These are phyloP conservation scores for Panthera leo DNA, from an alignment of 2,113 vertebrate species.

Conservation along the genomic window DNA sequence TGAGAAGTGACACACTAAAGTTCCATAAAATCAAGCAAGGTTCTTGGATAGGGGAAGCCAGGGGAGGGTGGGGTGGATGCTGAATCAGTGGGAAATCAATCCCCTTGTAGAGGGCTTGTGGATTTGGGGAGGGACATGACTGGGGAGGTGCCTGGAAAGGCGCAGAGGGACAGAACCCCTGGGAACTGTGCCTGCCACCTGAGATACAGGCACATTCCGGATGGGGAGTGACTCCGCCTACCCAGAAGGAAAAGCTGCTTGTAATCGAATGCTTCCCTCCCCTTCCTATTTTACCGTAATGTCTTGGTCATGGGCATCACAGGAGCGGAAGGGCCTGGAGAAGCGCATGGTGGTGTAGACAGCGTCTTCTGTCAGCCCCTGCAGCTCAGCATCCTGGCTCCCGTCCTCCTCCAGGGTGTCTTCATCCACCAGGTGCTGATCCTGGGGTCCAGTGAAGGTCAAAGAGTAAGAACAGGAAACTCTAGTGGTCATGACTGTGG, in stretches of 20 bases:
- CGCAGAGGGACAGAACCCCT: too few relatives aligned
- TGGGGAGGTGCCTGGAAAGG: background rate
- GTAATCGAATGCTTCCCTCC: too few relatives aligned
- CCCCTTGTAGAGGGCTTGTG: background rate
- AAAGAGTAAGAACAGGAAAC: background rate
- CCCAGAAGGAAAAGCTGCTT: background rate
- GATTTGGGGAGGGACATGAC: background rate
- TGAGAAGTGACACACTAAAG: background rate
- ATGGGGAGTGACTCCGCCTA: accelerated
- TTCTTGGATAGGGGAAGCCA: background rate
- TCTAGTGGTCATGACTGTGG: background rate
- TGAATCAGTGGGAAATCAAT: background rate
- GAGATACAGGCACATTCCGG: background rate
- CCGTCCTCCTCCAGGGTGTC: conserved; percentile 81
- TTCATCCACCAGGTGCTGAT: conserved; percentile 80
- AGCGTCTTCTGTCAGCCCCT: conserved; percentile 80
- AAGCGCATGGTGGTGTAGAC: conserved; percentile 85
- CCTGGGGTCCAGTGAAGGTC: conserved; percentile 73
- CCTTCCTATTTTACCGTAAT: conserved; percentile 82
- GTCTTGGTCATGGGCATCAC: conserved; percentile 84
- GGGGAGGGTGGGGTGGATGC: too few relatives aligned
- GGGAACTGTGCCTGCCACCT: background rate
- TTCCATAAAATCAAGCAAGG: background rate
- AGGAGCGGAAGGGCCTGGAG: conserved; percentile 78
- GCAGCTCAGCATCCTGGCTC: conserved; percentile 86